Base-by-base conservation (phyloP, 2,888 invertebrate species). In the Agrilus biguttatus region DNA sequence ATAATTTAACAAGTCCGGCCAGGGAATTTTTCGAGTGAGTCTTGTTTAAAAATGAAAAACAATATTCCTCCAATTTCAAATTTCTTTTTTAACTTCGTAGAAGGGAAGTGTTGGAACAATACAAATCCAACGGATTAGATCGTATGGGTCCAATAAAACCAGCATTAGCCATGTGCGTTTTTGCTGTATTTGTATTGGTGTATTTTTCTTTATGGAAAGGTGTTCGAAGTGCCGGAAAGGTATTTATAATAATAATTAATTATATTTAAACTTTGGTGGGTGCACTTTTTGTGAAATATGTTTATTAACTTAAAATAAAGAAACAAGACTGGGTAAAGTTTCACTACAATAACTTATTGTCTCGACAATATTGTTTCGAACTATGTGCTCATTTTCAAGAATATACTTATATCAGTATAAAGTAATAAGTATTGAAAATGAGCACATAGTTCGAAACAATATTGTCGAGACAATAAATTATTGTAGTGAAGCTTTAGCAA, bases 161-260 rank as follows among this genome's bases (percentile, higher is more conserved):
- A 56, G 81, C 89, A 8, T 73, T 95, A 51, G 91, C 91, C 0
- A 70, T 90, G 35, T 93, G 93, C 65, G 83, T 93, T 33, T 81
- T 90, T 53, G 80, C 87, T 4, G 92, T 95, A 45, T 95, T 93
- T 66, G 71, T 92, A 33, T 74, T 93, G 51, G 95, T 95, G 51
- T 95, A 95, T 68, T 95, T 95, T 72, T 90, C 92, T 0, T 69
- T 96, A 8, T 95, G 95, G 95, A 95, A 95, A 68, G 95, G 95
- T 6, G 87, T 89, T 5, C 75, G 83, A 49, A 88, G 87, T 61
- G 83, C 92, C 37, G 95, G 95, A 53, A 95, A 95, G 79, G 93
- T 87, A 64, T 5, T 34, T 35, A 23, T 28, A 28, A 28, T 28
- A 28, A n/a, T n/a, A n/a, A n/a, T n/a, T n/a, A n/a, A n/a, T n/a